Conservation (phyloP, 35 echinoderm and acorn worm genomes). For the Lytechinus pictus region DNA sequence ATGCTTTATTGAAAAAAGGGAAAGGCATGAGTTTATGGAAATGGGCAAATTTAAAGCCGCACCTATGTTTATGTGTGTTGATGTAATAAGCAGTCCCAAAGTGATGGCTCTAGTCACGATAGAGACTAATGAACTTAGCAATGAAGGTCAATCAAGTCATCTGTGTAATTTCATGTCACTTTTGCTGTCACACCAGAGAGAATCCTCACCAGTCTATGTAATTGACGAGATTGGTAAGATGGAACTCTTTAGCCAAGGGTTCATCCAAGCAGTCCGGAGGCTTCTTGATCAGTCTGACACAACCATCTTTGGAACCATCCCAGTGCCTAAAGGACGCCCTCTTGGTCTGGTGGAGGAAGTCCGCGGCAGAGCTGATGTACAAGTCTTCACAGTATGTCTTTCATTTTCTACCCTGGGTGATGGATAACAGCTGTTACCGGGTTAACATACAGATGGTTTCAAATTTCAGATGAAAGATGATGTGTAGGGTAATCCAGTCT, state of each 20-base stretch:
- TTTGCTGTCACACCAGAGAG: neutral
- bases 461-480: neutral
- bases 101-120: too few species aligned
- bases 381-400: slow-evolving; percentile 74
- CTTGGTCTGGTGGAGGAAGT: slow-evolving; percentile 90
- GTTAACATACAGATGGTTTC: neutral
- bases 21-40: too few species aligned
- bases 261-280: slow-evolving; percentile 67
- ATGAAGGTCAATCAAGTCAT: too few species aligned
- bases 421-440: too few species aligned
- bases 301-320: slow-evolving; percentile 85
- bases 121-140: too few species aligned
- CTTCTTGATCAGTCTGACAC: slow-evolving; percentile 65
- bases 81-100: too few species aligned
- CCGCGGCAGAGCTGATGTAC: slow-evolving; percentile 65
- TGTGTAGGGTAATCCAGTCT: too few species aligned
- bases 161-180: neutral
- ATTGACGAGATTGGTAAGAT: slow-evolving; percentile 98
- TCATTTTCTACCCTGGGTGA: neutral
- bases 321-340: slow-evolving; percentile 82
- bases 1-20: too few species aligned
- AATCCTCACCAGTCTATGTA: slow-evolving; percentile 55
- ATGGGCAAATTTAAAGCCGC: too few species aligned
- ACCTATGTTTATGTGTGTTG: too few species aligned
- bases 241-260: slow-evolving; percentile 93